Percentiles rank a stretch among this genome's conserved stretches.
Conservation (phyloP, 1,140 invertebrate species). For the Aphis gossypii region DNA sequence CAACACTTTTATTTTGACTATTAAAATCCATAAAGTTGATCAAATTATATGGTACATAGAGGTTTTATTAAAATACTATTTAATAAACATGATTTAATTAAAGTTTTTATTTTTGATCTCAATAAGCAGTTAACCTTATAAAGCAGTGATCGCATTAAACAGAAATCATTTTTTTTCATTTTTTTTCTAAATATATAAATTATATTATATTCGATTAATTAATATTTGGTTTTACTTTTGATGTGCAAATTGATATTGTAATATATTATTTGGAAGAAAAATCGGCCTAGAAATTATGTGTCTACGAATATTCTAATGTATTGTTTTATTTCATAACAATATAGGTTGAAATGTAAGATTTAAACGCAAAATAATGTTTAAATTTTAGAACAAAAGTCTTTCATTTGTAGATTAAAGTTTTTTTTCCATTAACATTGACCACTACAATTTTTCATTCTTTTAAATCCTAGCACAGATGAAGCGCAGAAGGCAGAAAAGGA, state of each 20-base stretch:
- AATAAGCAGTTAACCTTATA: too few relatives aligned
- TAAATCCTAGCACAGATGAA: background rate
- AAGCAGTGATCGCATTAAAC: too few relatives aligned
- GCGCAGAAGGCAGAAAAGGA: background rate
- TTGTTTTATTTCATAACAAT: background rate
- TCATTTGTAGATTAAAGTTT: background rate
- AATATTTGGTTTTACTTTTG: background rate
- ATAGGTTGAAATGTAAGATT: background rate
- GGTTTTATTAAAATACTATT: background rate
- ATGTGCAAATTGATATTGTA: background rate
- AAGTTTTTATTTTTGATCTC: too few relatives aligned
- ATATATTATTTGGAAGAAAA: background rate
- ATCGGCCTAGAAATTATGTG: too few relatives aligned
- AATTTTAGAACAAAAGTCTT: background rate
- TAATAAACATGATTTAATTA: background rate
- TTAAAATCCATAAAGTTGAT: background rate
- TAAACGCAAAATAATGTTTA: background rate
- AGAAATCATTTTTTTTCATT: too few relatives aligned
- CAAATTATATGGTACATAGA: background rate
- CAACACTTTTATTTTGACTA: background rate
- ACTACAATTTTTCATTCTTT: slow-evolving; percentile 25
- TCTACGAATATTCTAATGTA: background rate
- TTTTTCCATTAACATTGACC: background rate
- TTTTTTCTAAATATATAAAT: background rate
- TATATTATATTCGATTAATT: background rate